A percentile compares a stretch with the other conserved stretches of the same genome.
Conservation (phyloP, 2,113 vertebrate species). For the Pimephales promelas region DNA sequence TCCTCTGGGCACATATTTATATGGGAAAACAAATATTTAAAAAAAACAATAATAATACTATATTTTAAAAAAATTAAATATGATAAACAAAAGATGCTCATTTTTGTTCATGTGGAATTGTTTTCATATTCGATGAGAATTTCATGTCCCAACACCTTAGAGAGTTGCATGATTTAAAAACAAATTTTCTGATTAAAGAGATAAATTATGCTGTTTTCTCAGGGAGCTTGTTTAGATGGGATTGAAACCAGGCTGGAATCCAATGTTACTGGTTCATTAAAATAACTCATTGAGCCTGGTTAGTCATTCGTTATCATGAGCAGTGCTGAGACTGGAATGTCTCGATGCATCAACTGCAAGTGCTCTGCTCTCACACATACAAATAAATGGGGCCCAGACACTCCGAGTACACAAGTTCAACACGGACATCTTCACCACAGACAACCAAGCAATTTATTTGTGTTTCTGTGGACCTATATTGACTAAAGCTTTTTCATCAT, state of each 20-base stretch:
- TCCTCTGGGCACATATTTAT: background rate
- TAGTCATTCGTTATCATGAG: constrained; percentile 41
- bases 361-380: constrained; percentile 32
- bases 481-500: background rate
- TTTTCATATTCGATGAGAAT: background rate
- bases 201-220: background rate
- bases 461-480: background rate
- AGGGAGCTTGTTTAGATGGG: background rate
- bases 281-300: constrained; percentile 28
- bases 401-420: constrained; percentile 33
- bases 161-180: constrained; percentile 1
- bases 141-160: background rate
- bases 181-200: background rate
- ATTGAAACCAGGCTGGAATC: constrained; percentile 33
- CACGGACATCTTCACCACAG: constrained; percentile 24
- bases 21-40: too few relatives aligned
- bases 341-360: constrained; percentile 4
- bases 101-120: background rate
- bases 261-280: constrained; percentile 40
- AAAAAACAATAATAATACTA: background rate
- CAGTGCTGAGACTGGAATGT: constrained; percentile 42
- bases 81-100: background rate
- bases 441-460: background rate
- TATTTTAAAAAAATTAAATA: background rate
- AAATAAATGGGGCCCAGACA: constrained; percentile 25